These are phyloP conservation scores for Mugil cephalus DNA, from an alignment of 2,113 vertebrate genomes.

Conservation along the genomic window DNA sequence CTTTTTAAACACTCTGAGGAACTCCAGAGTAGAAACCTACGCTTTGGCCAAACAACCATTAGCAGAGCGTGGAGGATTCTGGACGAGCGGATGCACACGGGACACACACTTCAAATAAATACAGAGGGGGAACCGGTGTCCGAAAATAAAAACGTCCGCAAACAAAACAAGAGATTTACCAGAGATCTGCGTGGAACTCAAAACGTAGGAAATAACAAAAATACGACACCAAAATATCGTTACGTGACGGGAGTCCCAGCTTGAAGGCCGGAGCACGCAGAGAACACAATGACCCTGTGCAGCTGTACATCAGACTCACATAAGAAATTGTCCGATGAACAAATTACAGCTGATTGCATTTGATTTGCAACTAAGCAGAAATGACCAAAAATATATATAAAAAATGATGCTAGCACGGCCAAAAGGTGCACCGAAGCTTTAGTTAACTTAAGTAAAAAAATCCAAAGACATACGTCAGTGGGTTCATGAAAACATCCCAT, in stretches of 20 bases:
- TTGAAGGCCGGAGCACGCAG: too few species aligned
- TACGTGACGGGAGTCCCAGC: too few species aligned
- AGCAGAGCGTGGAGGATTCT: slow-evolving; percentile 38
- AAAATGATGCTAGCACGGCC: too few species aligned
- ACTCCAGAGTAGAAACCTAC: slow-evolving; percentile 38
- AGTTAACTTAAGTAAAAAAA: too few species aligned
- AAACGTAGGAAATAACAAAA: too few species aligned
- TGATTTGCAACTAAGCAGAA: not conserved
- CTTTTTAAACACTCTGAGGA: slow-evolving; percentile 50
- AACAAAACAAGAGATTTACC: too few species aligned
- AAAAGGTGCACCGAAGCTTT: too few species aligned
- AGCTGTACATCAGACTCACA: not conserved
- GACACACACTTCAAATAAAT: slow-evolving; percentile 49
- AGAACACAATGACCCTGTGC: not conserved
- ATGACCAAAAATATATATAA: too few species aligned
- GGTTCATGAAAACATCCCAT: slow-evolving; percentile 32
- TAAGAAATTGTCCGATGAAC: not conserved
- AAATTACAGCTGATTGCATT: not conserved
- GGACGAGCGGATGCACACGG: slow-evolving; percentile 8
- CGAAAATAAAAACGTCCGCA: slow-evolving; percentile 4
- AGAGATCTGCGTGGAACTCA: too few species aligned
- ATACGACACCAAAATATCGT: too few species aligned
- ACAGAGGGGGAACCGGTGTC: slow-evolving; percentile 5
- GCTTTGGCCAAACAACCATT: slow-evolving; percentile 41
- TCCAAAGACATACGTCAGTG: slow-evolving; percentile 2